These are phyloP conservation scores for Ammodytes marinus DNA, from an alignment of 2,113 vertebrate species.

Conservation along the genomic window DNA sequence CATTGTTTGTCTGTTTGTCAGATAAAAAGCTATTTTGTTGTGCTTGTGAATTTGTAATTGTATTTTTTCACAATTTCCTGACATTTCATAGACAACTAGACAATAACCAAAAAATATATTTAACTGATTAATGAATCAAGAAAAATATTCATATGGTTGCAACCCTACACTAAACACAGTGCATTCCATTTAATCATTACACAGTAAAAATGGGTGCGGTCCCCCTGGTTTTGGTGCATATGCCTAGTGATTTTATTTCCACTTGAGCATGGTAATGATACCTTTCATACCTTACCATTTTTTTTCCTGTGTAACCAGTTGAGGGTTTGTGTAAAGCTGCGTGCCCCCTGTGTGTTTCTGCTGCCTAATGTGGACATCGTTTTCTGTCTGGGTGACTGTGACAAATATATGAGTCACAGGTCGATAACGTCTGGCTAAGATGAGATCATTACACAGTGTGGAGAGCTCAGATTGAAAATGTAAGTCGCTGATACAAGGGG, in stretches of 20 bases:
- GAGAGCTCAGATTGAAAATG: conserved; percentile 73
- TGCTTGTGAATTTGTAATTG: neutral
- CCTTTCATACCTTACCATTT: neutral
- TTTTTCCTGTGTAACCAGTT: conserved; percentile 21
- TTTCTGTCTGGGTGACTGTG: conserved; percentile 68
- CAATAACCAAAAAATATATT: neutral
- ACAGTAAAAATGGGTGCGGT: neutral
- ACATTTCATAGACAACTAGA: neutral
- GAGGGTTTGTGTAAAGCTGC: conserved; percentile 36
- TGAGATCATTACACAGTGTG: conserved; percentile 75
- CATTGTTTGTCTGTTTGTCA: neutral
- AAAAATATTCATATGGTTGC: neutral
- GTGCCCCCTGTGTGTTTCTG: conserved; percentile 38
- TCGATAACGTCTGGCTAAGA: conserved; percentile 73
- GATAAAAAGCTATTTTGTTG: neutral
- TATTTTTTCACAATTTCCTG: neutral
- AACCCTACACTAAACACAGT: neutral
- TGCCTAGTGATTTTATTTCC: conserved; percentile 14
- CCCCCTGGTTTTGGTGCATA: neutral
- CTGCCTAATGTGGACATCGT: conserved; percentile 65
- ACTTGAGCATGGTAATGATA: conserved; percentile 1
- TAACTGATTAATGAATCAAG: neutral
- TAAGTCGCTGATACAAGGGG: conserved; percentile 62
- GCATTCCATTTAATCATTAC: neutral
- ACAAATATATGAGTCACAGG: conserved; percentile 78